Percentiles rank a stretch among this genome's conserved stretches.
phyloP scores from a whole-genome alignment of 2,797 vertebrate species.

The Poecilia wingei region DNA sequence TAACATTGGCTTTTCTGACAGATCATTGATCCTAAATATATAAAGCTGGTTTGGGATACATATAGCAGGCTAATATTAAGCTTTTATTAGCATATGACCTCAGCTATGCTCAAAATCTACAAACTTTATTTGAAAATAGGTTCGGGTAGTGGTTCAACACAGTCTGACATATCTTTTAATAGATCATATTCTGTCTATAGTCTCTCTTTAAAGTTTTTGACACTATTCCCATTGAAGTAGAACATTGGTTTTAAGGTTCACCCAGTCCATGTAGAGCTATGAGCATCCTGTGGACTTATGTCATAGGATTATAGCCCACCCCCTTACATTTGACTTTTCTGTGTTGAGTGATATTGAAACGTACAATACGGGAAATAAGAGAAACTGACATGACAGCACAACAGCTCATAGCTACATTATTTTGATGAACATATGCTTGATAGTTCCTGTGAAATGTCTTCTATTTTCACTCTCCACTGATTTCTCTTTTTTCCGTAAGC shows the following conservation, averaged over 20 bases:
- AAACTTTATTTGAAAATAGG: not conserved
- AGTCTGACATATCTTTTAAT: slow-evolving; percentile 62
- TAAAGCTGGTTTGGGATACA: not conserved
- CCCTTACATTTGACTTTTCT: slow-evolving; percentile 35
- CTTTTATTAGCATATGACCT: not conserved
- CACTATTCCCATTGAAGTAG: slow-evolving; percentile 56
- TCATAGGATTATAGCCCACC: slow-evolving; percentile 35
- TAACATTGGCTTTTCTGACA: not conserved
- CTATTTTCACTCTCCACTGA: slow-evolving; percentile 18
- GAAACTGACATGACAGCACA: slow-evolving; percentile 2
- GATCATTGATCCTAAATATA: not conserved
- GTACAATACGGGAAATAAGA: not conserved
- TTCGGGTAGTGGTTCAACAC: slow-evolving; percentile 32
- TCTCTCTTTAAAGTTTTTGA: slow-evolving; percentile 46
- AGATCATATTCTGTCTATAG: slow-evolving; percentile 48
- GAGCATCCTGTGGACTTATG: slow-evolving; percentile 35
- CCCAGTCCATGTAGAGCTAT: slow-evolving; percentile 56
- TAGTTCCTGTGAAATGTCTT: not conserved
- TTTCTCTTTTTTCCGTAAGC: slow-evolving; percentile 50
- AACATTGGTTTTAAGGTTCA: slow-evolving; percentile 54
- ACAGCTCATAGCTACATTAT: not conserved
- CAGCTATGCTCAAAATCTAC: not conserved
- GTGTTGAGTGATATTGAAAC: slow-evolving; percentile 11
- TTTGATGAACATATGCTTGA: not conserved
- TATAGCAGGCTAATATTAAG: not conserved